Conservation (phyloP, 1,140 invertebrate genomes). For the Dreissena rostriformis region DNA sequence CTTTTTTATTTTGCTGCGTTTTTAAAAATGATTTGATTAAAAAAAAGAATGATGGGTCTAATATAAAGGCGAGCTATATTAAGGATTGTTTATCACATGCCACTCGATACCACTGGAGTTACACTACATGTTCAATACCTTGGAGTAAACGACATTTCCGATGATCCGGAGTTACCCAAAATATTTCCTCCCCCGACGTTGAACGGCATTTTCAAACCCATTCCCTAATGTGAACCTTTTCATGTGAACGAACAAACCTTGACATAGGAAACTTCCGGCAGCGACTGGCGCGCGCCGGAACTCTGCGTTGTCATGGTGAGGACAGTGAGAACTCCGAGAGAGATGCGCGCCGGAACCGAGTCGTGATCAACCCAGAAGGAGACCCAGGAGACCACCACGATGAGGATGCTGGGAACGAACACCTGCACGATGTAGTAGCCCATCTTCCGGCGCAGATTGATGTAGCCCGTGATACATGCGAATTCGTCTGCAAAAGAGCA, state of each 20-base stretch:
- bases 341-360: constrained; percentile 84
- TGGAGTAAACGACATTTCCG: too few relatives aligned
- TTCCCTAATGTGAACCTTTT: too few relatives aligned
- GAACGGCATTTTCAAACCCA: too few relatives aligned
- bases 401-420: constrained; percentile 95
- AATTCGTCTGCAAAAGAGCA: constrained; percentile 4
- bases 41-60: too few relatives aligned
- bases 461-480: constrained; percentile 38
- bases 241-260: constrained; percentile 82
- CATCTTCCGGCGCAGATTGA: constrained; percentile 89
- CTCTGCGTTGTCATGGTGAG: constrained; percentile 75
- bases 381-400: constrained; percentile 97
- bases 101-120: too few relatives aligned
- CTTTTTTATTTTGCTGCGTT: too few relatives aligned
- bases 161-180: too few relatives aligned
- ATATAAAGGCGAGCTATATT: too few relatives aligned
- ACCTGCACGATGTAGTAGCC: constrained; percentile 97
- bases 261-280: constrained; percentile 84
- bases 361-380: constrained; percentile 92
- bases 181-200: too few relatives aligned
- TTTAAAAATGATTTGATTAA: too few relatives aligned
- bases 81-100: too few relatives aligned
- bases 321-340: constrained; percentile 81
- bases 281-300: constrained; percentile 66
- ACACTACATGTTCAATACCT: too few relatives aligned